Conservation (phyloP, 2,797 vertebrate species). For the Podargus strigoides region DNA sequence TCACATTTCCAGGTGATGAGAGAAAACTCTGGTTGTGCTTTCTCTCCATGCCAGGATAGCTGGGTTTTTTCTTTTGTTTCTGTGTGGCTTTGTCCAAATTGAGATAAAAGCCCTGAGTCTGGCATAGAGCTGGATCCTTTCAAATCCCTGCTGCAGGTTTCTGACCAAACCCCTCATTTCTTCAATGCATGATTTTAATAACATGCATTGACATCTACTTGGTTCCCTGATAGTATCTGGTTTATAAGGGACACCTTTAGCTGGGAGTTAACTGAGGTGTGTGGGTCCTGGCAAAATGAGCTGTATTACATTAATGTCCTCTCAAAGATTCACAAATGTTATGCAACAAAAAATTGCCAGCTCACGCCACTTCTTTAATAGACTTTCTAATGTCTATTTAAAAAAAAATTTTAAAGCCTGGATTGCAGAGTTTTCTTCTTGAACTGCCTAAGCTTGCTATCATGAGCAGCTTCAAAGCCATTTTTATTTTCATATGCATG, state of each 20-base stretch:
- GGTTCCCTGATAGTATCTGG: not conserved
- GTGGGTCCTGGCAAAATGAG: not conserved
- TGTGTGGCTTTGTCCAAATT: not conserved
- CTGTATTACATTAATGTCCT: not conserved
- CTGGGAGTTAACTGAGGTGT: not conserved
- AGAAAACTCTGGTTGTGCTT: not conserved
- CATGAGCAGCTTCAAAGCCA: conserved; percentile 64
- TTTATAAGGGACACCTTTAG: not conserved
- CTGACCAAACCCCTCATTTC: not conserved
- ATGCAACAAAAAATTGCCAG: conserved; percentile 33
- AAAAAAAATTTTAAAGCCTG: too few relatives aligned
- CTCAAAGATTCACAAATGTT: conserved; percentile 42
- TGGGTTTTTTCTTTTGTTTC: not conserved
- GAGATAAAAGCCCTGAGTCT: not conserved
- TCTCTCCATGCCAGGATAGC: not conserved
- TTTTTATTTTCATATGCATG: conserved; percentile 51
- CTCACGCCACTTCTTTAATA: conserved; percentile 21
- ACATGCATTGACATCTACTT: accelerated
- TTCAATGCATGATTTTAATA: not conserved
- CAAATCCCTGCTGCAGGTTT: not conserved
- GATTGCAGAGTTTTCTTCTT: not conserved
- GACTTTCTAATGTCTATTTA: conserved; percentile 6
- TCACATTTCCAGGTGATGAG: not conserved
- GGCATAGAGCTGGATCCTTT: not conserved
- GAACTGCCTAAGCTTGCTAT: conserved; percentile 35